A percentile compares a stretch with the other conserved stretches of the same genome.
phyloP scores from a whole-genome alignment of 2,113 vertebrate species.

The Psephotus haematonotus region DNA sequence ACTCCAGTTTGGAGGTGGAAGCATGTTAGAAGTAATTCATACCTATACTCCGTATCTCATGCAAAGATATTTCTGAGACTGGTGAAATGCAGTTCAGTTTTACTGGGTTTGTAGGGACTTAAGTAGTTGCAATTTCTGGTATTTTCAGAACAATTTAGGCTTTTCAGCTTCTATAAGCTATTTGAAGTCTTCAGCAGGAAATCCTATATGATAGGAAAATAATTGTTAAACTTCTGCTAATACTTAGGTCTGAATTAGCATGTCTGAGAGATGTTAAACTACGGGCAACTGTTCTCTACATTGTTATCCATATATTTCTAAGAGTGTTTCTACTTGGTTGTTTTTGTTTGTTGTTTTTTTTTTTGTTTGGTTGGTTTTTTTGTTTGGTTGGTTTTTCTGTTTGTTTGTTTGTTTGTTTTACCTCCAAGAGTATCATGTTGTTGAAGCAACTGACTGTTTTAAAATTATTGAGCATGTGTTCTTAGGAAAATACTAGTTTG shows the following conservation, averaged over 20 bases:
- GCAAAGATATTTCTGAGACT: neutral
- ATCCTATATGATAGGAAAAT: neutral
- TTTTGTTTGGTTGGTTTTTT: no score
- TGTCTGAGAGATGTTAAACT: neutral
- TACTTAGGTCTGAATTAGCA: neutral
- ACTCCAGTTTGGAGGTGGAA: neutral
- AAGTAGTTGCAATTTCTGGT: neutral
- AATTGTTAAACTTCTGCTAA: neutral
- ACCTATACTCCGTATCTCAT: fast-evolving
- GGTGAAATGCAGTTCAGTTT: neutral
- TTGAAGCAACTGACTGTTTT: neutral
- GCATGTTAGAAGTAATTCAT: neutral
- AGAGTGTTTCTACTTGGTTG: neutral
- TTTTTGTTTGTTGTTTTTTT: no score
- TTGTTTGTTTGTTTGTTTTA: neutral
- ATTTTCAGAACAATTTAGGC: neutral
- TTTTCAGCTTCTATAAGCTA: neutral
- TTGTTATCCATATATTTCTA: neutral
- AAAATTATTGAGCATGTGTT: neutral
- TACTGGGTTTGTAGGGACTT: neutral
- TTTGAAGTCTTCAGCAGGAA: neutral
- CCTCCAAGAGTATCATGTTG: neutral
- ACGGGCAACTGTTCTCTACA: neutral
- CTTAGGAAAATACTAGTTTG: neutral
- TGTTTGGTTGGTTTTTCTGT: no score